Percentiles rank a stretch among this genome's conserved stretches.
Conservation (phyloP, 2,113 vertebrate species). For the Psittacus erithacus region DNA sequence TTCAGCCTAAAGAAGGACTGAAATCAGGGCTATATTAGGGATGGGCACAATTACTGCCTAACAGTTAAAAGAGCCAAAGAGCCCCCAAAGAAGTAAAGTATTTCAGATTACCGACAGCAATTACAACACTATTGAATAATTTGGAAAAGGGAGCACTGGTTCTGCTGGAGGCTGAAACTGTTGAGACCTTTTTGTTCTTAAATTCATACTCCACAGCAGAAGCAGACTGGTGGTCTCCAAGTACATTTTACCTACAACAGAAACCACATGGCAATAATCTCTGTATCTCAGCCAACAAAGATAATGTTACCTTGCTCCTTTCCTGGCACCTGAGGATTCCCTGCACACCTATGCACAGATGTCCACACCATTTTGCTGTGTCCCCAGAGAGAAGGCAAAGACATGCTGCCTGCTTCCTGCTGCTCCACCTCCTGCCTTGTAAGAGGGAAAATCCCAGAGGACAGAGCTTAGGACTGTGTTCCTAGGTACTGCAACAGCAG, state of each 20-base stretch:
- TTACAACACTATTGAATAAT: not conserved
- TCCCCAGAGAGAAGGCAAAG: not conserved
- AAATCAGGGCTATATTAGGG: not conserved
- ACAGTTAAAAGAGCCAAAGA: not conserved
- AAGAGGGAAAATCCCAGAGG: not conserved
- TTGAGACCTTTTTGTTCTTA: not conserved
- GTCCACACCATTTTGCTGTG: not conserved
- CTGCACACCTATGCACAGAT: not conserved
- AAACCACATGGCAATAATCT: not conserved
- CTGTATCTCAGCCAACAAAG: not conserved
- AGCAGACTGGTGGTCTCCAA: not conserved
- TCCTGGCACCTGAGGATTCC: not conserved
- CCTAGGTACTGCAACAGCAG: not conserved
- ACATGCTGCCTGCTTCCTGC: rapidly evolving
- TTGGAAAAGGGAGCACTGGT: not conserved
- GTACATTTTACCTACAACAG: not conserved
- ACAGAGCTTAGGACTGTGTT: not conserved
- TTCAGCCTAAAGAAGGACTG: not conserved
- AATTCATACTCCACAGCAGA: not conserved
- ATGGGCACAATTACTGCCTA: not conserved
- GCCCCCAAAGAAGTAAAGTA: not conserved
- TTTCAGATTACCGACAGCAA: not conserved
- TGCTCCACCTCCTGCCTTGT: not conserved
- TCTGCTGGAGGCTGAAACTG: not conserved
- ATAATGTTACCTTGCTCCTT: not conserved